Conservation (phyloP, 2,797 vertebrate species). For the Okamejei kenojei region DNA sequence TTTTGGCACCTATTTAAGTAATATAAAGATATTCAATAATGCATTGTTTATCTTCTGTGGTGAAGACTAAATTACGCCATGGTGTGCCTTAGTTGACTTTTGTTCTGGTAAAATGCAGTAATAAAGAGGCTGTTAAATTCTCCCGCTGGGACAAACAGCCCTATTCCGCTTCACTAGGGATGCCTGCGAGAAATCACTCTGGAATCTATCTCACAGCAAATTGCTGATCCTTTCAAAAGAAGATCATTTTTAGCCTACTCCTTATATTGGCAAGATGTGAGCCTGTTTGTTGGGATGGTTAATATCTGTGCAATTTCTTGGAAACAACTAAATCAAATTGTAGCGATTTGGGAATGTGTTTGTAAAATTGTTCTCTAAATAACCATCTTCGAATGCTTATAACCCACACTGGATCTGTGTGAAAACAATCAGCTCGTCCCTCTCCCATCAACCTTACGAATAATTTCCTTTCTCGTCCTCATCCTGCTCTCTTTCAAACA, state of each 20-base stretch:
- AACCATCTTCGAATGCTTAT: neutral
- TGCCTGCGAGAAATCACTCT: neutral
- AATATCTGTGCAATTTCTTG: neutral
- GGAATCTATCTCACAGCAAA: neutral
- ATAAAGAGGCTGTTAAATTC: neutral
- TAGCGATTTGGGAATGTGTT: neutral
- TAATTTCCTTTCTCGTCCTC: too few species aligned
- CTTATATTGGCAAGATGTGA: neutral
- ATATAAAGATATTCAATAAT: neutral
- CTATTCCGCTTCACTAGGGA: neutral
- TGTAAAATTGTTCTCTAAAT: neutral
- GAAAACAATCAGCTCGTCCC: too few species aligned
- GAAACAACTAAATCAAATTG: neutral
- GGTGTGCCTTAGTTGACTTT: neutral
- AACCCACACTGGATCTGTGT: too few species aligned
- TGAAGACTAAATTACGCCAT: neutral
- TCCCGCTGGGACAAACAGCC: neutral
- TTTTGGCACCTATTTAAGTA: neutral
- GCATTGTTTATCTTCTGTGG: neutral
- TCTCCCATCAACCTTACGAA: too few species aligned
- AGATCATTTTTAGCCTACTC: neutral
- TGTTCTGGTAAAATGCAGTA: neutral
- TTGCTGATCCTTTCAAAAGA: neutral
- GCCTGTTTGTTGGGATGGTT: neutral
- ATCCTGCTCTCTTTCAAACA: too few species aligned